Percentiles rank a stretch among this genome's conserved stretches.
Evolutionary conservation across 64 coral and sea anemone genomes (phyloP).

Genomic region (Actinia equina): DNA sequence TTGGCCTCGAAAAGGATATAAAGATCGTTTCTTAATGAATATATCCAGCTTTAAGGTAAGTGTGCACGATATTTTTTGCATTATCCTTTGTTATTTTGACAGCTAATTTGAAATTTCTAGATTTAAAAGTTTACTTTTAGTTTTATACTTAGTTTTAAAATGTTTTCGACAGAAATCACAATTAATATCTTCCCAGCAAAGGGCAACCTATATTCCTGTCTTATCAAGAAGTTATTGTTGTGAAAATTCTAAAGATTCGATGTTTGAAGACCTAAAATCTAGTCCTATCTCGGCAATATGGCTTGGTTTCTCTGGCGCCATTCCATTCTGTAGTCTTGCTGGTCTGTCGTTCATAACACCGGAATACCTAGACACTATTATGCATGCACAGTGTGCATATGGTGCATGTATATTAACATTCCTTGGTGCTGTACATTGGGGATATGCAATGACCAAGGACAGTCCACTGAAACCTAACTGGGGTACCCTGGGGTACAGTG

Average conservation of each 20-base stretch:
- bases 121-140: background rate
- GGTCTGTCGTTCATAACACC: slow-evolving; percentile 48
- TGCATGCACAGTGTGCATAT: slow-evolving; percentile 67
- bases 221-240: background rate
- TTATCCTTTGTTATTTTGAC: background rate
- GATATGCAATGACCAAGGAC: slow-evolving; percentile 50
- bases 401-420: slow-evolving; percentile 79
- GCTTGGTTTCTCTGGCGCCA: slow-evolving; percentile 71
- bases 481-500: slow-evolving; percentile 80
- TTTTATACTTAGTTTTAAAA: background rate
- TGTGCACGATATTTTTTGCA: background rate
- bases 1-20: background rate
- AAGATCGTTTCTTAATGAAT: background rate
- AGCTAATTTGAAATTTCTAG: background rate
- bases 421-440: slow-evolving; percentile 83
- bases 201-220: background rate
- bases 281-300: slow-evolving; percentile 56
- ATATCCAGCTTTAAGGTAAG: background rate
- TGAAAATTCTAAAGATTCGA: background rate
- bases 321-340: slow-evolving; percentile 63
- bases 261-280: slow-evolving; percentile 50
- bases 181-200: background rate
- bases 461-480: slow-evolving; percentile 52
- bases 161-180: background rate
- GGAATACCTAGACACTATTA: slow-evolving; percentile 39